Conservation (phyloP, 2,113 vertebrate genomes). For the Salminus brasiliensis region DNA sequence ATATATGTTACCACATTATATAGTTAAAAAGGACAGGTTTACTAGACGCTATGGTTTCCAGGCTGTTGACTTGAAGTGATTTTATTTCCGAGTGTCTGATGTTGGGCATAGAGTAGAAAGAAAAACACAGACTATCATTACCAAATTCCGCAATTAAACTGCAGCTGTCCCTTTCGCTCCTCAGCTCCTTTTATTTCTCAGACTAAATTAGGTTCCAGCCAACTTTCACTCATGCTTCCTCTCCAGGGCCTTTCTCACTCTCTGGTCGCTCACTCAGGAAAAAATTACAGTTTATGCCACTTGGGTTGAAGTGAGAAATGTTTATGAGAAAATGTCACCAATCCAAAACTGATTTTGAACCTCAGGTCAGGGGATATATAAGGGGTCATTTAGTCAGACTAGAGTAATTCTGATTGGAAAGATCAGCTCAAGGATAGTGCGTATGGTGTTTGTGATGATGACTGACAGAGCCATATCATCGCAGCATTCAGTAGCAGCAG, state of each 20-base stretch:
- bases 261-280: neutral
- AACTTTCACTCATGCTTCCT: slow-evolving; percentile 1
- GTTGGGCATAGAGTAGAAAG: neutral
- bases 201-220: slow-evolving; percentile 11
- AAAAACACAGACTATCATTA: slow-evolving; percentile 37
- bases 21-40: slow-evolving; percentile 19
- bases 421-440: neutral
- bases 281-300: neutral
- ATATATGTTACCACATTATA: neutral
- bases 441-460: neutral
- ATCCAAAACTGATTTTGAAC: neutral
- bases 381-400: neutral
- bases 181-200: slow-evolving; percentile 8
- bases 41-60: neutral
- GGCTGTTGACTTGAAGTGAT: neutral
- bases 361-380: neutral
- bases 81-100: slow-evolving; percentile 20
- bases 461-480: neutral
- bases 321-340: neutral
- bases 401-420: neutral
- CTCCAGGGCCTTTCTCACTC: neutral
- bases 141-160: slow-evolving; percentile 33
- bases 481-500: slow-evolving; percentile 14
- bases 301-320: neutral
- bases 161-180: slow-evolving; percentile 39